A percentile compares a stretch with the other conserved stretches of the same genome.
These are phyloP conservation scores for Globodera ellingtonae DNA, from an alignment of 1,140 invertebrate genomes.

Conservation along the genomic window DNA sequence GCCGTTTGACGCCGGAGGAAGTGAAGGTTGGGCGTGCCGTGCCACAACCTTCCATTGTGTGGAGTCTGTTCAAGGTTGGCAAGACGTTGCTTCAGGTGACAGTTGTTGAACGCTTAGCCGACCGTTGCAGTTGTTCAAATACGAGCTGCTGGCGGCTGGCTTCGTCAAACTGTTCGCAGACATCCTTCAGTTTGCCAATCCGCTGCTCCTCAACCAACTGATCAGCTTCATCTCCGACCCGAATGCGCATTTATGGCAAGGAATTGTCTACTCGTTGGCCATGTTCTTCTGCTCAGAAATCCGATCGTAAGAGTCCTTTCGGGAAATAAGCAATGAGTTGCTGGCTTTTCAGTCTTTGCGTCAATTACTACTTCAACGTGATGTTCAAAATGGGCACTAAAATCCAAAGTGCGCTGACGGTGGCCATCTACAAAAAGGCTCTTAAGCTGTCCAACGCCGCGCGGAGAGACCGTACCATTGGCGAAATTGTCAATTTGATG, in stretches of 20 bases:
- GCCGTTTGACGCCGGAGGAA: constrained; percentile 2
- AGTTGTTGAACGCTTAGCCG: neutral
- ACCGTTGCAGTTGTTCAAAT: constrained; percentile 38
- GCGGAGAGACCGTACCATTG: constrained; percentile 68
- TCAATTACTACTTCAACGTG: constrained; percentile 70
- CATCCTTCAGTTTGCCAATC: constrained; percentile 55
- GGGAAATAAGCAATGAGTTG: constrained; percentile 38
- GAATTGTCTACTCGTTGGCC: constrained; percentile 42
- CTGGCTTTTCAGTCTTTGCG: constrained; percentile 71
- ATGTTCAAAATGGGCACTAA: constrained; percentile 63
- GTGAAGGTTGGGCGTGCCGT: neutral
- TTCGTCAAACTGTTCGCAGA: constrained; percentile 44
- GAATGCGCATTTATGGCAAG: constrained; percentile 54
- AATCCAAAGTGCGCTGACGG: constrained; percentile 53
- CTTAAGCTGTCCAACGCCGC: constrained; percentile 66
- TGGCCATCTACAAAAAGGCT: constrained; percentile 51
- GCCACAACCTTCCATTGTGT: constrained; percentile 47
- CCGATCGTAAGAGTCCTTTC: neutral
- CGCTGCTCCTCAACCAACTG: constrained; percentile 46
- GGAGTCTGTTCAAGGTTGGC: constrained; percentile 50
- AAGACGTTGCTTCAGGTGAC: constrained; percentile 1
- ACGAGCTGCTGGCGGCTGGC: constrained; percentile 32
- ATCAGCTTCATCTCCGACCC: constrained; percentile 55
- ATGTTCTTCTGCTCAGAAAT: constrained; percentile 45
- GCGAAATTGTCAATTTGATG: constrained; percentile 73